phyloP scores from a whole-genome alignment of 2,113 vertebrate species.

The Saccopteryx leptura region DNA sequence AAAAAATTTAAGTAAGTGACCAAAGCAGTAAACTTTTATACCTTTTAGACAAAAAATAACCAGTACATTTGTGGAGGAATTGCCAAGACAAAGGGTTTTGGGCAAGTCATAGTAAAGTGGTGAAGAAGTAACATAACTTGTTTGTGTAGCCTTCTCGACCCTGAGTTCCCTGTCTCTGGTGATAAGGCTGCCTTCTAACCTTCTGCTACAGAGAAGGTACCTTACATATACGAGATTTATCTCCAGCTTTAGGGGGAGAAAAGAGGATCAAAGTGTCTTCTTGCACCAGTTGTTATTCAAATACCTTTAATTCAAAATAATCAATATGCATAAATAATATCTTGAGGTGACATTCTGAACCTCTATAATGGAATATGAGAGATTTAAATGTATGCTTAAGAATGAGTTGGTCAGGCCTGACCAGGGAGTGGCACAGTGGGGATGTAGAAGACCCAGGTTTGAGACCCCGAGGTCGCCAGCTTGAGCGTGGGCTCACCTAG shows the following conservation, averaged over 20 bases:
- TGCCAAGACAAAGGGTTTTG: background rate
- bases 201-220: background rate
- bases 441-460: too few relatives aligned
- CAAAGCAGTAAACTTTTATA: background rate
- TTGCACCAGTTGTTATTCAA: background rate
- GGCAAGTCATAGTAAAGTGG: background rate
- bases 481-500: too few relatives aligned
- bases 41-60: background rate
- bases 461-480: too few relatives aligned
- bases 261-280: background rate
- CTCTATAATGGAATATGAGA: background rate
- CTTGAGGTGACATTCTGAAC: background rate
- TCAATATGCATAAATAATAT: background rate
- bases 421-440: too few relatives aligned
- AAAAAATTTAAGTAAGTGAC: background rate
- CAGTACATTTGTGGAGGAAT: background rate
- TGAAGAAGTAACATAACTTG: background rate
- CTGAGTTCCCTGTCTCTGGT: background rate
- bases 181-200: background rate
- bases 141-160: background rate
- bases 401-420: background rate
- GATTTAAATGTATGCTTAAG: background rate
- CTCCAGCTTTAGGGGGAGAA: background rate
- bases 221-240: background rate
- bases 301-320: background rate